These are phyloP conservation scores for Taxidea taxus DNA, from an alignment of 2,113 vertebrate genomes.

Conservation along the genomic window DNA sequence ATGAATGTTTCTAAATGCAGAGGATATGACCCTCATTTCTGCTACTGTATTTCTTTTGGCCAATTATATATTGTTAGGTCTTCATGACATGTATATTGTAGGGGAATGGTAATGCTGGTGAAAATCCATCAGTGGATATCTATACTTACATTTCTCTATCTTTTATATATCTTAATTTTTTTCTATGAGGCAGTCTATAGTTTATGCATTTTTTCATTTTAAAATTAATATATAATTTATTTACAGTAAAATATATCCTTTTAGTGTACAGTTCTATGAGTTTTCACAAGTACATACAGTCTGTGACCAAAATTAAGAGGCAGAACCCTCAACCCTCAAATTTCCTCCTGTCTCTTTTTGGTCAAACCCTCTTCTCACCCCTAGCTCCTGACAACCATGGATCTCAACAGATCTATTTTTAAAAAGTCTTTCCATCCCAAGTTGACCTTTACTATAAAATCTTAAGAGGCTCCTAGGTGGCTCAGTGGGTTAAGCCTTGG, in stretches of 20 bases:
- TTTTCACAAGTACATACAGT: not conserved
- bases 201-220: not conserved
- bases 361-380: not conserved
- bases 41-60: not conserved
- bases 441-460: slow-evolving; percentile 21
- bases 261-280: not conserved
- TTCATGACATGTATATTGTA: not conserved
- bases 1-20: not conserved
- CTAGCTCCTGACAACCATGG: not conserved
- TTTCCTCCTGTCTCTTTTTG: not conserved
- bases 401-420: not conserved
- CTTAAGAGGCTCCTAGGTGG: not conserved
- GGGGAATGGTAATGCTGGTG: not conserved
- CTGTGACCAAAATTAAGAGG: not conserved
- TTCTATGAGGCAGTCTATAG: not conserved
- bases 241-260: not conserved
- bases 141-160: not conserved
- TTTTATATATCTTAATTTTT: not conserved
- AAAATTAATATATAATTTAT: not conserved
- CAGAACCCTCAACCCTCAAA: not conserved
- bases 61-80: not conserved
- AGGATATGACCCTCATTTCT: not conserved
- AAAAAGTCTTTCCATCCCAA: not conserved
- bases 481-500: not conserved
- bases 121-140: not conserved